A percentile compares a stretch with the other conserved stretches of the same genome.
These are phyloP conservation scores for Morphnarchus princeps DNA, from an alignment of 2,113 vertebrate species.

Conservation along the genomic window DNA sequence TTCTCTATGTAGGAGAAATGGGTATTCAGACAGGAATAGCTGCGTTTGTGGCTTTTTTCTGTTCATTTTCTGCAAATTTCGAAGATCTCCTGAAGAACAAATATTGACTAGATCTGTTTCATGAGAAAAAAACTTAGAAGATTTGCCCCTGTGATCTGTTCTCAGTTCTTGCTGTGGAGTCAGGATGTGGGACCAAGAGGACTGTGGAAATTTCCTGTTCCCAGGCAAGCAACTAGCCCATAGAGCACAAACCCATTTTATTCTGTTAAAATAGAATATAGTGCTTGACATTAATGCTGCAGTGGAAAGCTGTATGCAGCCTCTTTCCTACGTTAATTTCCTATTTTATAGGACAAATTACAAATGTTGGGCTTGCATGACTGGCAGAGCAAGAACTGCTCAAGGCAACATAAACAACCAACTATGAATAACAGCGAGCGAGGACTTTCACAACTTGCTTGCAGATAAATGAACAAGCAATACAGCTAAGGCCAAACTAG, in stretches of 20 bases:
- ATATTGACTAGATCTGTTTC: background rate
- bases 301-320: background rate
- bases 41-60: background rate
- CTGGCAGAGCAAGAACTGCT: conserved; percentile 23
- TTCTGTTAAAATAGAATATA: background rate
- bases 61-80: background rate
- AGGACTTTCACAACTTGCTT: background rate
- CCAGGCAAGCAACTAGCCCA: background rate
- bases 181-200: background rate
- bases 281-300: background rate
- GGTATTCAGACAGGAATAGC: background rate
- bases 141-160: background rate
- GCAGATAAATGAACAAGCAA: background rate
- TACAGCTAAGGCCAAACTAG: background rate
- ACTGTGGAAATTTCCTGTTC: conserved; percentile 31
- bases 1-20: background rate
- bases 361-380: conserved; percentile 31
- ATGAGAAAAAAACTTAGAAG: background rate
- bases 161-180: background rate
- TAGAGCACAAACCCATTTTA: background rate
- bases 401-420: conserved; percentile 38
- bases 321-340: background rate
- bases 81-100: background rate
- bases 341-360: conserved; percentile 33
- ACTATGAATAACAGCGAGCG: background rate